Evolutionary conservation across 2,888 invertebrate genomes (phyloP).

Genomic region (Synergus gifuensis): DNA sequence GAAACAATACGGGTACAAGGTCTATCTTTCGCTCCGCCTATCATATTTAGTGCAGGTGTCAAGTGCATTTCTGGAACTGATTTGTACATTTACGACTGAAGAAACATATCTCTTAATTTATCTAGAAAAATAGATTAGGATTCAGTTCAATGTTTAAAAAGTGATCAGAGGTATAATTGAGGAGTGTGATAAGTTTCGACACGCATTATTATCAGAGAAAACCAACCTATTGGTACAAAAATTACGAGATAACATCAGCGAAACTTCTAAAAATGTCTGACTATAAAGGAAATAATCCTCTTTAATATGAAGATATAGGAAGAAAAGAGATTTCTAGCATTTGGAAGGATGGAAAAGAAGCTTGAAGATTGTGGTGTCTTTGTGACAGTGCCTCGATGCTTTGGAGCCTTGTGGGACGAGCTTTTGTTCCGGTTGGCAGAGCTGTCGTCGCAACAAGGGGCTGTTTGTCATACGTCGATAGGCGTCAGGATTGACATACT

Average conservation of each 20-base stretch:
- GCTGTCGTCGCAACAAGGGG: conserved; percentile 67
- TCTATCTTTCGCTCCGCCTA: background rate
- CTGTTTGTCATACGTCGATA: conserved; percentile 76
- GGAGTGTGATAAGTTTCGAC: too few species aligned
- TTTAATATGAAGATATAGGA: background rate
- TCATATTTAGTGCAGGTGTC: background rate
- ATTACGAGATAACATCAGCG: too few species aligned
- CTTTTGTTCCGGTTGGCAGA: conserved; percentile 66
- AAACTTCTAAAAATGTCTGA: background rate
- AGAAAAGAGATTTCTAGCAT: background rate
- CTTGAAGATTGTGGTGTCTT: conserved; percentile 50
- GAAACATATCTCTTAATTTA: too few species aligned
- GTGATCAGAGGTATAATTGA: too few species aligned
- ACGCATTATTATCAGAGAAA: too few species aligned
- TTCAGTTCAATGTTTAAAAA: too few species aligned
- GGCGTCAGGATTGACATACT: conserved; percentile 74
- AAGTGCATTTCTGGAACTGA: background rate
- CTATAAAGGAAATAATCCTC: background rate
- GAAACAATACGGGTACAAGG: background rate
- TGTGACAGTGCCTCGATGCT: conserved; percentile 53
- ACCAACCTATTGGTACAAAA: too few species aligned
- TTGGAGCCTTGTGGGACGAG: conserved; percentile 53
- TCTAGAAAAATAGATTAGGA: too few species aligned
- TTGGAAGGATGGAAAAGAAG: conserved; percentile 29
- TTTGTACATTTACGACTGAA: background rate